Conservation (phyloP, 1,140 invertebrate species). For the Drosophila ambigua region DNA sequence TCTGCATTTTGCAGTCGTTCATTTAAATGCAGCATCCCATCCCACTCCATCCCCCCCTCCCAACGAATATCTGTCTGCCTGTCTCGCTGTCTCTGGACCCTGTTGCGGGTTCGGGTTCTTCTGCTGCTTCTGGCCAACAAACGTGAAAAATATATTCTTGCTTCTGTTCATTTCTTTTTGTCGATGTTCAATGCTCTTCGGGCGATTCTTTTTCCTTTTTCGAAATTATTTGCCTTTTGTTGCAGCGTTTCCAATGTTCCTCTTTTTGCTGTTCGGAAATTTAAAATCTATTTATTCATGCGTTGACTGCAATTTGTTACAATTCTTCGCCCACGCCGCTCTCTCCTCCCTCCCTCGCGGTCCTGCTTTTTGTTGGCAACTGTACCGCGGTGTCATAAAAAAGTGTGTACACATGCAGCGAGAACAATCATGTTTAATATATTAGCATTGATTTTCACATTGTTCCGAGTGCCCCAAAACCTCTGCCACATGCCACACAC, state of each 20-base stretch:
- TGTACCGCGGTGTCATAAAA: slow-evolving; percentile 13
- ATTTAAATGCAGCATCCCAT: slow-evolving; percentile 67
- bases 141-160: slow-evolving; percentile 19
- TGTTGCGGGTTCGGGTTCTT: no score
- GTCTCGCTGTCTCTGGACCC: slow-evolving; percentile 11
- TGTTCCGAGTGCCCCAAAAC: slow-evolving; percentile 5
- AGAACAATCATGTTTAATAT: slow-evolving; percentile 45
- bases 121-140: slow-evolving; percentile 6
- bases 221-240: slow-evolving; percentile 9
- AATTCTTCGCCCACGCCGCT: slow-evolving; percentile 22
- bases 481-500: not conserved
- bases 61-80: no score
- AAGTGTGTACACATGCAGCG: slow-evolving; percentile 4
- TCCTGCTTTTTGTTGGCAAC: no score
- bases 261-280: slow-evolving; percentile 20
- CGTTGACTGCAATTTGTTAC: slow-evolving; percentile 63
- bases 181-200: slow-evolving; percentile 15
- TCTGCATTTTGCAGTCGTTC: slow-evolving; percentile 67
- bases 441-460: slow-evolving; percentile 54
- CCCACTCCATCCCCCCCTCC: no score
- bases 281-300: slow-evolving; percentile 71
- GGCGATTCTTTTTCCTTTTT: slow-evolving; percentile 11
- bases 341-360: no score
- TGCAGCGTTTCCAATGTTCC: not conserved
- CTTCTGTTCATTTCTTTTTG: slow-evolving; percentile 56